A percentile compares a stretch with the other conserved stretches of the same genome.
Evolutionary conservation across 2,113 vertebrate genomes (phyloP).

Genomic region (Phyllopteryx taeniolatus): DNA sequence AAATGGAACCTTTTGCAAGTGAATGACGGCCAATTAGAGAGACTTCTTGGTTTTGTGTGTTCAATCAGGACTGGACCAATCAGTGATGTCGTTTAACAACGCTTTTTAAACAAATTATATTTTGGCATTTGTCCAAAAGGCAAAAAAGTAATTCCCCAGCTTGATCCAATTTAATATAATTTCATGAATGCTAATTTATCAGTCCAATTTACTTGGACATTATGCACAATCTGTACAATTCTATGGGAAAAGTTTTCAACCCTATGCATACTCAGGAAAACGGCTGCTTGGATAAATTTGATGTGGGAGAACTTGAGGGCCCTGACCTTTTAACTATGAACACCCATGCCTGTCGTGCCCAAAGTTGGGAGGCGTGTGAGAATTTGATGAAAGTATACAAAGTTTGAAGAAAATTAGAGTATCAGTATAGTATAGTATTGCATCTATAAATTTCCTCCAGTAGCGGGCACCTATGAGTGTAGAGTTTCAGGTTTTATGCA

Average conservation of each 20-base stretch:
- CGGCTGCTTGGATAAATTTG: neutral
- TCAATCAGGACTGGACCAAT: constrained; percentile 20
- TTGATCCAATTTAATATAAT: constrained; percentile 1
- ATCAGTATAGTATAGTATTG: no score
- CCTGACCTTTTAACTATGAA: neutral
- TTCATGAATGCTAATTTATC: constrained; percentile 1
- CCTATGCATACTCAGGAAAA: neutral
- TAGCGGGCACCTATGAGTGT: no score
- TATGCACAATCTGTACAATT: neutral
- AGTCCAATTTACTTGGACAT: neutral
- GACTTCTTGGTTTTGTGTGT: constrained; percentile 22
- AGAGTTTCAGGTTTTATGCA: no score
- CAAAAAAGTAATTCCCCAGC: neutral
- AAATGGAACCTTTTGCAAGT: constrained; percentile 33
- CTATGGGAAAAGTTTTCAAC: neutral
- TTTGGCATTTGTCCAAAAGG: constrained; percentile 13
- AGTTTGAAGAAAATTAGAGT: no score
- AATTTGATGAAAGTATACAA: no score
- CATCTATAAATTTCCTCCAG: no score
- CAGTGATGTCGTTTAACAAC: constrained; percentile 21
- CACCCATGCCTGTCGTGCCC: no score
- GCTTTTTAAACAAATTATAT: constrained; percentile 21
- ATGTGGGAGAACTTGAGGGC: neutral
- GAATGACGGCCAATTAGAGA: constrained; percentile 54
- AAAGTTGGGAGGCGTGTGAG: no score